These are phyloP conservation scores for Asarcornis scutulata DNA, from an alignment of 2,113 vertebrate genomes.

Conservation along the genomic window DNA sequence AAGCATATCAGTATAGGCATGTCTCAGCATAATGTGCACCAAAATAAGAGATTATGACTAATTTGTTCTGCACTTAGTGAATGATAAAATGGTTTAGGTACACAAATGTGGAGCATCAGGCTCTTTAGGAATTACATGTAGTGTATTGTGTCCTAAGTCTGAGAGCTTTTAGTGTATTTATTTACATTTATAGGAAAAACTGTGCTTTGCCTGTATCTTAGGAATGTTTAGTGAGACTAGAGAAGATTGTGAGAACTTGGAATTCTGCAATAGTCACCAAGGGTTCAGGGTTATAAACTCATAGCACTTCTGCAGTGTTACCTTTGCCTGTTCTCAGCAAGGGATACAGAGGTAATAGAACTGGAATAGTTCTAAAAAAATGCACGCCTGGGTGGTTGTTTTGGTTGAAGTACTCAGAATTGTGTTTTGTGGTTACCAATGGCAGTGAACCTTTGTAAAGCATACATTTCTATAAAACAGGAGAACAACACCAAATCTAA, in stretches of 20 bases:
- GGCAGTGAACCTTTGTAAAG: background rate
- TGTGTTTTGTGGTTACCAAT: background rate
- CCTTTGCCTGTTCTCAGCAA: background rate
- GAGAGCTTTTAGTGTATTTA: conserved; percentile 49
- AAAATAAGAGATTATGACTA: conserved; percentile 77
- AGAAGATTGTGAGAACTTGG: background rate
- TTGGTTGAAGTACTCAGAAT: background rate
- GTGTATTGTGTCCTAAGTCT: background rate
- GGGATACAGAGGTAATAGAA: background rate
- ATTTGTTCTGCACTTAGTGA: conserved; percentile 78
- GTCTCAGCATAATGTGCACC: conserved; percentile 79
- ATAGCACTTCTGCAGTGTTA: background rate
- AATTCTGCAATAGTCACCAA: background rate
- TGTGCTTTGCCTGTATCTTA: conserved; percentile 47
- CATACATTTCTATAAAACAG: background rate
- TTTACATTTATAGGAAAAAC: conserved; percentile 52
- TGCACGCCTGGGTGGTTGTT: background rate
- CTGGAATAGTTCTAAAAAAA: background rate
- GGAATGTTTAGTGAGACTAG: conserved; percentile 49
- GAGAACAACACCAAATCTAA: background rate
- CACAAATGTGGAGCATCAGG: conserved; percentile 57
- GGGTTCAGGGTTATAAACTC: background rate
- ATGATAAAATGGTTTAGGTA: conserved; percentile 79
- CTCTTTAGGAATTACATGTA: conserved; percentile 66
- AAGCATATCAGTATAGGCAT: conserved; percentile 76